These are phyloP conservation scores for Phalloptychus januarius DNA, from an alignment of 2,797 vertebrate species.

Conservation along the genomic window DNA sequence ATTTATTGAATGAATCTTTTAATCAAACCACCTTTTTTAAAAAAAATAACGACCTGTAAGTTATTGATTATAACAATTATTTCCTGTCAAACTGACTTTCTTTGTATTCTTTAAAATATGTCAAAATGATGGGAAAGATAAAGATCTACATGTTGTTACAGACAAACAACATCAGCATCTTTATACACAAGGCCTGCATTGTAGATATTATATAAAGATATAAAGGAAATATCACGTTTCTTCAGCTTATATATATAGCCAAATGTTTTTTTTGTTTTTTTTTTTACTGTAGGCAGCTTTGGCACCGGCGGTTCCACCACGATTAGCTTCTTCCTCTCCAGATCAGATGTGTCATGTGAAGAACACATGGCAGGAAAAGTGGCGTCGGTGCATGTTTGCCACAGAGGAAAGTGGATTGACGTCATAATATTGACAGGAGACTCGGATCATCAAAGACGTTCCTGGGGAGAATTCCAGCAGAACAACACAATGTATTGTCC, in stretches of 20 bases:
- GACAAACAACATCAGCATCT: not conserved
- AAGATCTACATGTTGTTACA: too few relatives aligned
- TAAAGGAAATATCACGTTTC: not conserved
- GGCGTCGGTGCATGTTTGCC: constrained; percentile 27
- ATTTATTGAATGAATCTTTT: too few relatives aligned
- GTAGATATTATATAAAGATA: not conserved
- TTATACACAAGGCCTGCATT: not conserved
- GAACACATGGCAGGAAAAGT: constrained; percentile 72
- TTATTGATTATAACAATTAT: too few relatives aligned
- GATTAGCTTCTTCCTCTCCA: constrained; percentile 75
- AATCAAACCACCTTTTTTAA: too few relatives aligned
- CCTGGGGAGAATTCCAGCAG: constrained; percentile 24
- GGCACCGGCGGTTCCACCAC: constrained; percentile 63
- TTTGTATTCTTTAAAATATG: too few relatives aligned
- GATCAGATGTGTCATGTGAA: constrained; percentile 54
- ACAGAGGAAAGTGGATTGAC: constrained; percentile 60
- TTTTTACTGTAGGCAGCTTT: constrained; percentile 51
- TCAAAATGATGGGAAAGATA: too few relatives aligned
- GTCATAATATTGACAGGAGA: constrained; percentile 66
- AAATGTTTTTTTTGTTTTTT: constrained; percentile 44
- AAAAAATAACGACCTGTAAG: too few relatives aligned
- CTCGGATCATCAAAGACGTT: constrained; percentile 58
- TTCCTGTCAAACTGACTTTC: too few relatives aligned
- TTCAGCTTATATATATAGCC: not conserved
- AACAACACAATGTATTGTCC: constrained; percentile 59